phyloP scores from a whole-genome alignment of 2,113 vertebrate species.

The Marmota monax region DNA sequence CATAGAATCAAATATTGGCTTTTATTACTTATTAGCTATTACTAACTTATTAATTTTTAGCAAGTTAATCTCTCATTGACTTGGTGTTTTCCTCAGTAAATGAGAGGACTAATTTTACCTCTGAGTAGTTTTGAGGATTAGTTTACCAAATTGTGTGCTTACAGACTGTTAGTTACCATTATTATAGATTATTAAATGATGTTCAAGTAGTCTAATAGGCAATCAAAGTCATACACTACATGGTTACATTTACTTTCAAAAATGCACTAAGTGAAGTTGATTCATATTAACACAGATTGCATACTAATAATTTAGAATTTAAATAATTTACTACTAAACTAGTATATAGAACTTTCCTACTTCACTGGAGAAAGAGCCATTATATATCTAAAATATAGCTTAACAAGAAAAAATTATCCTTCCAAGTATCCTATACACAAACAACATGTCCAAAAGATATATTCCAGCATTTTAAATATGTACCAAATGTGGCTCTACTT shows the following conservation, averaged over 20 bases:
- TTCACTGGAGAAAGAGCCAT: background rate
- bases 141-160: background rate
- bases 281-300: background rate
- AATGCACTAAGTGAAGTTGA: background rate
- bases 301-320: background rate
- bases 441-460: background rate
- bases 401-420: background rate
- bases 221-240: background rate
- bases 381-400: background rate
- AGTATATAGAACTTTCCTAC: background rate
- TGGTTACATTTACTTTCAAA: background rate
- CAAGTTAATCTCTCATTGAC: slow-evolving; percentile 3
- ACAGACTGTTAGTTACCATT: background rate
- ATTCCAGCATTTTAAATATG: background rate
- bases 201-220: background rate
- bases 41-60: background rate
- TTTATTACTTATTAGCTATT: background rate
- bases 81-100: slow-evolving; percentile 54
- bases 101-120: background rate
- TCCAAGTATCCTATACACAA: background rate
- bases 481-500: background rate
- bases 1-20: slow-evolving; percentile 7
- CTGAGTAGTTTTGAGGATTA: background rate
- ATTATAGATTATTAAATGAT: background rate
- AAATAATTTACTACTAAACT: background rate